These are phyloP conservation scores for Smittia sp. DNA, from an alignment of 2,888 invertebrate genomes.

Conservation along the genomic window DNA sequence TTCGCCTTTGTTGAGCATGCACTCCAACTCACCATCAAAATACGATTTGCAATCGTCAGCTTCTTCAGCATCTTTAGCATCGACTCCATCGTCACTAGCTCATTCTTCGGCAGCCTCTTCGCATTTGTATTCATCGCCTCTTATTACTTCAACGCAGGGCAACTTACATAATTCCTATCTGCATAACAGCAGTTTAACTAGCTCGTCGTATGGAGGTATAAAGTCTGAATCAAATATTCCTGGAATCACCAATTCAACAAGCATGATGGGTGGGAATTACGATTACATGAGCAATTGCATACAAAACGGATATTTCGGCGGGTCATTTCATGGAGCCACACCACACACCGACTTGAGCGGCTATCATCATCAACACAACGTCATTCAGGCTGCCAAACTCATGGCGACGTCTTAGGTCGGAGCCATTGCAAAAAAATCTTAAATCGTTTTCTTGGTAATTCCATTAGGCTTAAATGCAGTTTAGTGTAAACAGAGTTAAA, in stretches of 20 bases:
- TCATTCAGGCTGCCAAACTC: conserved; percentile 77
- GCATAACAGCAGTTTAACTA: conserved; percentile 43
- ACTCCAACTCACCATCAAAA: conserved; percentile 31
- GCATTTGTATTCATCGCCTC: conserved; percentile 43
- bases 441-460: not conserved
- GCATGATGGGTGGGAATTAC: conserved; percentile 46
- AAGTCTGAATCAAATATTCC: conserved; percentile 52
- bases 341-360: conserved; percentile 61
- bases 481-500: no score
- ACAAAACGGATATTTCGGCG: conserved; percentile 49
- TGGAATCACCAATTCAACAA: conserved; percentile 21
- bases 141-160: conserved; percentile 45
- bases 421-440: not conserved
- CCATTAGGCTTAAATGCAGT: not conserved
- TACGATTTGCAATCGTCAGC: conserved; percentile 43
- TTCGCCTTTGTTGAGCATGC: conserved; percentile 35
- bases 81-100: conserved; percentile 48
- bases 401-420: conserved; percentile 72
- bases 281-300: conserved; percentile 53
- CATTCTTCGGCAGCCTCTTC: conserved; percentile 42
- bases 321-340: conserved; percentile 47
- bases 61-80: conserved; percentile 45
- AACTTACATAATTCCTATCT: conserved; percentile 46
- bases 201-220: conserved; percentile 47
- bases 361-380: conserved; percentile 81